These are phyloP conservation scores for Cataglyphis albicans DNA, from an alignment of 2,888 invertebrate species.

Conservation along the genomic window DNA sequence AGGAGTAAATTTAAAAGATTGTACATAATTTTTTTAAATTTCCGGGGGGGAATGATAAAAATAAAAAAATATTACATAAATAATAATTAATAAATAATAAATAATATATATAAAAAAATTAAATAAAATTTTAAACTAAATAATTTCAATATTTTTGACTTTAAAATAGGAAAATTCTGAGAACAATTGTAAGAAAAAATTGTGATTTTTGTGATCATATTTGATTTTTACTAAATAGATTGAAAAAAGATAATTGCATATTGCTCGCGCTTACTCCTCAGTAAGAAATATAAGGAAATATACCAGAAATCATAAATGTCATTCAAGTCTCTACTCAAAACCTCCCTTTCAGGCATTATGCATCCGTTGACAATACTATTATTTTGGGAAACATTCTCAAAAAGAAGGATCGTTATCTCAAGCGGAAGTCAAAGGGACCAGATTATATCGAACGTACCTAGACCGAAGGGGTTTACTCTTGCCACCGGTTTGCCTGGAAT, in stretches of 20 bases:
- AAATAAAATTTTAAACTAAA: background rate
- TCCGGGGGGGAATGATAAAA: too few relatives aligned
- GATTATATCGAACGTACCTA: slow-evolving; percentile 75
- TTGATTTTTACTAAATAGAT: background rate
- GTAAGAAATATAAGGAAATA: background rate
- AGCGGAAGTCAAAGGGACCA: slow-evolving; percentile 51
- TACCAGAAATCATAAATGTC: slow-evolving; percentile 21
- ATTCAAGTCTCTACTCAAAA: slow-evolving; percentile 4
- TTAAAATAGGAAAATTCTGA: background rate
- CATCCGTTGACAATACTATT: slow-evolving; percentile 14
- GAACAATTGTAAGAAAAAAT: background rate
- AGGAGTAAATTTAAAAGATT: background rate
- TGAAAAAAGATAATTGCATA: background rate
- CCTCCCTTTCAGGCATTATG: slow-evolving; percentile 4
- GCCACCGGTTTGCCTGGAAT: slow-evolving; percentile 80
- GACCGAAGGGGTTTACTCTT: slow-evolving; percentile 79
- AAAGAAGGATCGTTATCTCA: slow-evolving; percentile 40
- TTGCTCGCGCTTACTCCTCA: background rate
- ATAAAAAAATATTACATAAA: background rate
- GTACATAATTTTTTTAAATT: background rate
- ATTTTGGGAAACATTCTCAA: slow-evolving; percentile 49
- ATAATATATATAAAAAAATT: background rate
- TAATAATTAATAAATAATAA: too few relatives aligned
- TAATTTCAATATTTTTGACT: slow-evolving; percentile 5
- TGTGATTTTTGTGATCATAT: background rate